Evolutionary conservation across 2,888 invertebrate species (phyloP).

Genomic region (Lydus trimaculatus): DNA sequence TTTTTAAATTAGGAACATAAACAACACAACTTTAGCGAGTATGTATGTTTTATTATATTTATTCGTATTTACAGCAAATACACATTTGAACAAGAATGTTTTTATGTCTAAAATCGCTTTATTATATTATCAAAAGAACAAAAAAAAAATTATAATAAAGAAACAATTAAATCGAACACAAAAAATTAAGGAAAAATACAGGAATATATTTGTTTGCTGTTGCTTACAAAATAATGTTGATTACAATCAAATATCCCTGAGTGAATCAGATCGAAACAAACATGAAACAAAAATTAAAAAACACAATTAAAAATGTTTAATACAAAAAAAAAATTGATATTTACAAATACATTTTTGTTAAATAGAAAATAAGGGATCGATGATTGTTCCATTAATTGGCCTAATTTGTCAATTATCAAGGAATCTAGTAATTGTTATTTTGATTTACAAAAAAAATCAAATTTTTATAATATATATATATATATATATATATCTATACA

Average conservation of each 20-base stretch:
- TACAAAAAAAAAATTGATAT: background rate
- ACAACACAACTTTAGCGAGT: slow-evolving; percentile 32
- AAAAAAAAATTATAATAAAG: slow-evolving; percentile 19
- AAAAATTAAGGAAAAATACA: slow-evolving; percentile 22
- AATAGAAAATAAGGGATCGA: background rate
- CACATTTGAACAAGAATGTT: slow-evolving; percentile 33
- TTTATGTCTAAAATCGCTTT: slow-evolving; percentile 18
- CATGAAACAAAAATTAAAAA: slow-evolving; percentile 19
- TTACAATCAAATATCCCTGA: slow-evolving; percentile 48
- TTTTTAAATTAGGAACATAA: background rate
- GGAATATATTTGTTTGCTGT: slow-evolving; percentile 35
- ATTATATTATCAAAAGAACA: slow-evolving; percentile 13
- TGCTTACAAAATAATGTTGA: slow-evolving; percentile 11
- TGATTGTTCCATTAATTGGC: no score
- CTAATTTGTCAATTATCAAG: no score
- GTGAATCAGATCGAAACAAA: slow-evolving; percentile 48
- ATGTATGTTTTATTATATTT: slow-evolving; percentile 44
- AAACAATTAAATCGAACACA: slow-evolving; percentile 33
- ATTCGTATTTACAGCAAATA: slow-evolving; percentile 45
- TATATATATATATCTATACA: no score
- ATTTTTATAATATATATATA: no score
- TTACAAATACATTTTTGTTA: background rate
- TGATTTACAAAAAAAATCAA: background rate
- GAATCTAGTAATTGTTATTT: slow-evolving; percentile 14
- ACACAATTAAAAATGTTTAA: background rate